Conservation (phyloP, 1,140 invertebrate genomes). For the Drosophila kurseongensis region DNA sequence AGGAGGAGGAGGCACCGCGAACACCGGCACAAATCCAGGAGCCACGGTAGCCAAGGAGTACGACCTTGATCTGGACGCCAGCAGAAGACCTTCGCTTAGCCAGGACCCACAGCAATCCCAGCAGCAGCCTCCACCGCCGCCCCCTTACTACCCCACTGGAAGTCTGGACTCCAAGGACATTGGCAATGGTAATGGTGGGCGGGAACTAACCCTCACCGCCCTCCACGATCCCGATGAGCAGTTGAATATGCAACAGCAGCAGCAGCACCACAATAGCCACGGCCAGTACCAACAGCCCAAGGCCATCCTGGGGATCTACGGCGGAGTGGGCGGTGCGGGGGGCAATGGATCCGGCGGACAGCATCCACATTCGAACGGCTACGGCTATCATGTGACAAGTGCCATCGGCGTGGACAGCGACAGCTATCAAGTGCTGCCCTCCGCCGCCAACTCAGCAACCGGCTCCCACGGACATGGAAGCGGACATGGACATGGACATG, state of each 20-base stretch:
- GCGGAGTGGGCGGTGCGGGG: constrained; percentile 22
- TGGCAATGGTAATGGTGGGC: constrained; percentile 51
- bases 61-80: constrained; percentile 60
- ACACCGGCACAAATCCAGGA: constrained; percentile 23
- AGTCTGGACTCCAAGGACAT: constrained; percentile 76
- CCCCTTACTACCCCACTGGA: constrained; percentile 77
- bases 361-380: constrained; percentile 69
- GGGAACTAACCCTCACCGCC: constrained; percentile 76
- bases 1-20: constrained; percentile 3
- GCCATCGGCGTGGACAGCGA: constrained; percentile 79
- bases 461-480: constrained; percentile 15
- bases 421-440: constrained; percentile 83
- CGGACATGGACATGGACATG: constrained; percentile 45
- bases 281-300: constrained; percentile 57
- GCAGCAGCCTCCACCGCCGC: constrained; percentile 57
- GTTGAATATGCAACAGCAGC: constrained; percentile 75
- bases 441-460: constrained; percentile 52
- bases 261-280: constrained; percentile 58
- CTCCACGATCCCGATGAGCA: constrained; percentile 79
- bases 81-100: constrained; percentile 53
- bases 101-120: constrained; percentile 37
- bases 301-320: constrained; percentile 61
- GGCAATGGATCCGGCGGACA: constrained; percentile 8
- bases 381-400: constrained; percentile 84
- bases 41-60: constrained; percentile 62